These are phyloP conservation scores for Motacilla alba DNA, from an alignment of 2,113 vertebrate genomes.

Conservation along the genomic window DNA sequence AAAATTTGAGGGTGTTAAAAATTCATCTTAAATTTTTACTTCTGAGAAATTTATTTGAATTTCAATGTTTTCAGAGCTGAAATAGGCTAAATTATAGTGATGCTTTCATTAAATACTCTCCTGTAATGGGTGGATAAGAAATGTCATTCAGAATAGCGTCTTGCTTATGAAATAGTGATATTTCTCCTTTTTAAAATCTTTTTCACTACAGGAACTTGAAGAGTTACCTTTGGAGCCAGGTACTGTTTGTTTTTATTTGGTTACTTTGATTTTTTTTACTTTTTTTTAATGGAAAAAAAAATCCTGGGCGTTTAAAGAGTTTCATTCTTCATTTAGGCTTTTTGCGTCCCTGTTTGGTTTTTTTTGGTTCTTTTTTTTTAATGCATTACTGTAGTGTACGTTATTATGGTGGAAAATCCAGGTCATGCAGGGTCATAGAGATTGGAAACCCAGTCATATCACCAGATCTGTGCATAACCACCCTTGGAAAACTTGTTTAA, in stretches of 20 bases:
- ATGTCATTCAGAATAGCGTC: background rate
- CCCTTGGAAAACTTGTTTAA: background rate
- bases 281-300: background rate
- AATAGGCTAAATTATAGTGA: background rate
- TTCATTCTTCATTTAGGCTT: slow-evolving; percentile 18
- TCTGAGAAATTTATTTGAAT: background rate
- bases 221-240: slow-evolving; percentile 83
- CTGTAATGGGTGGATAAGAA: accelerated
- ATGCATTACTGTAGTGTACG: slow-evolving; percentile 28
- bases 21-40: background rate
- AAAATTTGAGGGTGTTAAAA: background rate
- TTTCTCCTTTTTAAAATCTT: background rate
- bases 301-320: background rate
- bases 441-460: slow-evolving; percentile 77
- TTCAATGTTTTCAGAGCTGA: background rate
- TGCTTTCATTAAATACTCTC: background rate
- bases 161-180: background rate
- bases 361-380: background rate
- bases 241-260: slow-evolving; percentile 72
- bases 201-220: slow-evolving; percentile 71
- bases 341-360: background rate
- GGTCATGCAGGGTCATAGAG: slow-evolving; percentile 70
- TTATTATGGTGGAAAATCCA: slow-evolving; percentile 58
- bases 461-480: slow-evolving; percentile 71
- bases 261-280: background rate